Base-by-base conservation (phyloP, 2,888 invertebrate species). In the Anaspis maculata region DNA sequence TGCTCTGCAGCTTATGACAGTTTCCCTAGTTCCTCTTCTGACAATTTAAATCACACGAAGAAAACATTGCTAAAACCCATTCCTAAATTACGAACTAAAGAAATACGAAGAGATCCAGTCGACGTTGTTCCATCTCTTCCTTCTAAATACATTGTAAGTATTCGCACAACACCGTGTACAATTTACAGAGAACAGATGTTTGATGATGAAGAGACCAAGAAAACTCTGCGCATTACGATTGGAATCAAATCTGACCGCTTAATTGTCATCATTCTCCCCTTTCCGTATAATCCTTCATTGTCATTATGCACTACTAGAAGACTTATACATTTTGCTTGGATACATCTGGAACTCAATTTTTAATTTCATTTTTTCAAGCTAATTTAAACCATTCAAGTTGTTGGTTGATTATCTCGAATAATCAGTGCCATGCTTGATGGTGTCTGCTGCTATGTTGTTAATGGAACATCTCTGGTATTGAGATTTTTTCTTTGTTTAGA, bases 21-120 rank as follows among this genome's bases (percentile, higher is more conserved):
- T 53, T 48, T 41, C 45, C 49, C 54, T 45, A 42, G 52, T 48
- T 46, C 51, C 42, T 51, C 51, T 40, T 45, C 46, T 45, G 56
- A 56, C 44, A 50, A 51, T 48, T 52, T 51, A 37, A 48, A 46
- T 46, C 54, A 57, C 49, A 42, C 49, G 52, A 62, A 60, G 62
- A 62, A 62, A 55, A 48, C 52, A 42, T 48, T 59, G 46, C 52
- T 56, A 49, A 63, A 61, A 59, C 56, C 61, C 37, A 52, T 57
- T 38, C 55, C 59, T 47, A 63, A 63, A 58, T 41, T 57, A 46
- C 54, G 56, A 49, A 47, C 51, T 31, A 60, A 60, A 56, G 61
- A 62, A 41, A 47, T 53, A 40, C 50, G 42, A 48, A 54, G 53
- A 53, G 60, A 59, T 44, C 46, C 53, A 15, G 42, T 43, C 42